Conservation (phyloP, 92 coral and sea anemone species). For the Porites cylindrica region DNA sequence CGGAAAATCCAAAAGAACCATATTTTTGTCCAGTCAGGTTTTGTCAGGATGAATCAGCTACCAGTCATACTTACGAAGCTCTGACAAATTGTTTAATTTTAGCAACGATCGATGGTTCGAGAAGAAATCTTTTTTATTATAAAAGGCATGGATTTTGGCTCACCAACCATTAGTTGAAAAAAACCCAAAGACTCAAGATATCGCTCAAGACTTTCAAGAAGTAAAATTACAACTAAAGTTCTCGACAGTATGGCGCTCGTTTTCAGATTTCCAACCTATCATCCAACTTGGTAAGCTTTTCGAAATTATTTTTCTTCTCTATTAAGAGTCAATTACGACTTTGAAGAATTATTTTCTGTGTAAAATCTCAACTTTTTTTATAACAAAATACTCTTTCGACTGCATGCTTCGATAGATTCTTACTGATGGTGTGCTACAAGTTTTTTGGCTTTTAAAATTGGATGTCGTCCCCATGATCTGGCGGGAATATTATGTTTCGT, state of each 20-base stretch:
- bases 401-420: too few species aligned
- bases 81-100: constrained; percentile 22
- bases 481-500: not conserved
- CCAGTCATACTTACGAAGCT: constrained; percentile 31
- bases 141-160: not conserved
- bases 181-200: not conserved
- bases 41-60: not conserved
- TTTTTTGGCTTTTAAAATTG: too few species aligned
- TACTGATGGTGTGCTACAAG: too few species aligned
- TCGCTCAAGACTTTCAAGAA: not conserved
- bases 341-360: too few species aligned
- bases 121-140: not conserved
- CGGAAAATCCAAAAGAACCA: not conserved
- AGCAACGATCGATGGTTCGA: constrained; percentile 21
- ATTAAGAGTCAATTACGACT: too few species aligned
- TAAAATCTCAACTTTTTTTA: too few species aligned
- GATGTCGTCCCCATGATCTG: too few species aligned
- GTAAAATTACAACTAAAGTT: not conserved
- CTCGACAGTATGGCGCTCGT: constrained; percentile 12
- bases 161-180: not conserved
- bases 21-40: constrained; percentile 24
- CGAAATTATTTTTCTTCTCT: not conserved
- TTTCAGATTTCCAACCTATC: constrained; percentile 13
- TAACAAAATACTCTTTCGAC: too few species aligned
- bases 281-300: constrained; percentile 10